Percentiles rank a stretch among this genome's conserved stretches.
phyloP scores from a whole-genome alignment of 1,140 invertebrate species.

The Drosophila paulistorum region DNA sequence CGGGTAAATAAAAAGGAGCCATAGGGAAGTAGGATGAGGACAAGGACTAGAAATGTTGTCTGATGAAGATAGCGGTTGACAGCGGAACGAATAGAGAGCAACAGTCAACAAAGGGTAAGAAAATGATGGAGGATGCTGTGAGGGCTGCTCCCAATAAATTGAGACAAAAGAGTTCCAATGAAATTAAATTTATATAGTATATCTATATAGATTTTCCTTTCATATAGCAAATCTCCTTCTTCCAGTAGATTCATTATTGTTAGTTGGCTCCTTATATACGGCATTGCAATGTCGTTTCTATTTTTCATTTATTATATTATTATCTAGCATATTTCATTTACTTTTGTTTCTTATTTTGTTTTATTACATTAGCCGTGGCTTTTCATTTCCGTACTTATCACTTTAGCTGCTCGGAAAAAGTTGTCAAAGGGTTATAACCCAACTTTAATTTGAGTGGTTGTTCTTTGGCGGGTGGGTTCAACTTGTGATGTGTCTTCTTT shows the following conservation, averaged over 20 bases:
- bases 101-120: neutral
- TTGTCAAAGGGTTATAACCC: constrained; percentile 47
- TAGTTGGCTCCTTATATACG: neutral
- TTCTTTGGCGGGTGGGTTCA: neutral
- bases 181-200: neutral
- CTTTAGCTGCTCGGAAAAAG: constrained; percentile 28
- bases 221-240: neutral
- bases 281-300: neutral
- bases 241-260: neutral
- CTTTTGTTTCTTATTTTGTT: constrained; percentile 11
- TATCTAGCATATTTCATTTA: neutral
- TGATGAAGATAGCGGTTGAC: constrained; percentile 47
- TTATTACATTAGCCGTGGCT: constrained; percentile 36
- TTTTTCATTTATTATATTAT: neutral
- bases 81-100: constrained; percentile 20
- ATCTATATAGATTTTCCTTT: too few relatives aligned
- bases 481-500: constrained; percentile 18
- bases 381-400: constrained; percentile 49
- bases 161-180: neutral
- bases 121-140: neutral
- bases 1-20: neutral
- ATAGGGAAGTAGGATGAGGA: neutral
- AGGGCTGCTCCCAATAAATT: neutral
- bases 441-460: constrained; percentile 9
- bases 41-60: constrained; percentile 28